Evolutionary conservation across 2,888 invertebrate species (phyloP), one percentile per base, ranked within the genome.

Genomic region (Dolichopus griseipennis): DNA sequence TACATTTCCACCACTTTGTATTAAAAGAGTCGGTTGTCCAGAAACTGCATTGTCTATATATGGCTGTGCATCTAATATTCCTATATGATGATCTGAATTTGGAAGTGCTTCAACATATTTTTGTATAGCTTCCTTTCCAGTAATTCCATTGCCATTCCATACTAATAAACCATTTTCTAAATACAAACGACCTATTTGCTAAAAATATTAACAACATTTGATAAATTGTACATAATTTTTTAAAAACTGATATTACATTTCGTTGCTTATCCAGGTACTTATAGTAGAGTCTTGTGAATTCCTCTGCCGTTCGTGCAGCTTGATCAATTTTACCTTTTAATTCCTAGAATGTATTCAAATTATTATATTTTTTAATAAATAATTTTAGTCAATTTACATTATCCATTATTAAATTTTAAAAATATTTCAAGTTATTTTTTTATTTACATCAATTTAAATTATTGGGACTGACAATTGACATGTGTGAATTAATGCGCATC

Each of bases 111-210:
- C 87, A 72, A 92, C 87, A 77, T 94, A 96, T 76, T 92, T 92
- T 75, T 92, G 89, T 68, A 97, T 94, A 71, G 87, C 87, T 52
- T 91, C 91, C 75, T 87, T 89, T 8, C 94, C 94, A 67, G 84
- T 87, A 0, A 91, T 85, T 8, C 90, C 90, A 80, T 93, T 94
- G 37, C 97, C 97, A 83, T 97, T 96, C 96, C 95, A 97, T 64
- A 93, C 89, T 67, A 95, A 82, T n/a, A 90, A 83, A 8, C 91
- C 94, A 33, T 88, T 87, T 65, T 94, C 93, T 74, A 94, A 83
- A 77, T 96, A 97, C 64, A 95, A 82, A 76, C 90, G 90, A 0
- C 88, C 85, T 78, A 95, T 88, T 77, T 90, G 81, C 89, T 89
- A 73, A 68, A 80, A 37, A 63, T 71, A 70, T 68, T 65, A 61